phyloP scores from a whole-genome alignment of 2,888 invertebrate species.

The Ditula angustiorana region DNA sequence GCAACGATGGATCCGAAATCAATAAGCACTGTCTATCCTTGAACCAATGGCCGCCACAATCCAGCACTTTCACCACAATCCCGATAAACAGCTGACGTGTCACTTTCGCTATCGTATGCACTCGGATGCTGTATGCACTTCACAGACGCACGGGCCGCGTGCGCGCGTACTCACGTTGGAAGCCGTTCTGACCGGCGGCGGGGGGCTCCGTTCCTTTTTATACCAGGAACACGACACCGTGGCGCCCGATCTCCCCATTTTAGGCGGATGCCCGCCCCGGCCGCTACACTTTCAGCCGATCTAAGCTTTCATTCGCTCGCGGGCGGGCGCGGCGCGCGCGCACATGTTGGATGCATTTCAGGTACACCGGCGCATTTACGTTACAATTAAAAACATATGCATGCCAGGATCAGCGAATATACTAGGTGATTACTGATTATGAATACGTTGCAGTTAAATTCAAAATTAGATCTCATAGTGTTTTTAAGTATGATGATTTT shows the following conservation, averaged over 20 bases:
- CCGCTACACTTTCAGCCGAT: constrained; percentile 79
- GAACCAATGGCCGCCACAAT: constrained; percentile 57
- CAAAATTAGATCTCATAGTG: too few species aligned
- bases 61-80: constrained; percentile 58
- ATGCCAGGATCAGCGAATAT: not conserved
- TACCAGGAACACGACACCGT: constrained; percentile 92
- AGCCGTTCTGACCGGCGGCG: constrained; percentile 97
- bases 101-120: constrained; percentile 59
- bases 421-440: not conserved
- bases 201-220: constrained; percentile 90
- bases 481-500: too few species aligned
- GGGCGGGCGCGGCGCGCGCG: constrained; percentile 50
- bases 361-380: not conserved
- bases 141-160: constrained; percentile 66
- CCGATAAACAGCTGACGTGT: constrained; percentile 68
- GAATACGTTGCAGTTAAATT: not conserved
- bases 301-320: constrained; percentile 82
- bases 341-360: constrained; percentile 31
- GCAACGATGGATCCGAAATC: constrained; percentile 29
- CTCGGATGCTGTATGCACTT: constrained; percentile 61
- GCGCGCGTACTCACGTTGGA: constrained; percentile 94
- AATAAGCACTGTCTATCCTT: constrained; percentile 48
- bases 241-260: constrained; percentile 82
- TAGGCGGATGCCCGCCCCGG: constrained; percentile 80
- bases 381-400: constrained; percentile 9